Evolutionary conservation across 2,797 vertebrate species (phyloP).

Genomic region (Enteromius unitaeniatus): DNA sequence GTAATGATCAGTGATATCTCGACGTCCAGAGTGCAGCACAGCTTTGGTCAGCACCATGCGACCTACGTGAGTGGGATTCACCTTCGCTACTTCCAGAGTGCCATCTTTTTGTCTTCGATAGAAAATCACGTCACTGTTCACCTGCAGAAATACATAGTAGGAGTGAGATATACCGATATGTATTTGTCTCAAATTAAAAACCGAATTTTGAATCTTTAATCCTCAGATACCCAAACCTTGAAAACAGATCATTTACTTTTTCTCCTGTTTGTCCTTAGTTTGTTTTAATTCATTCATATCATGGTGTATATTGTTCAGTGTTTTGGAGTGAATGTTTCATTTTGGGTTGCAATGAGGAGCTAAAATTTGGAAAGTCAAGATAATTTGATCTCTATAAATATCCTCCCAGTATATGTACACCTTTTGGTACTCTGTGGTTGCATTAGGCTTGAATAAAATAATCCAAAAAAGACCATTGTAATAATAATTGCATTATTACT

Average conservation of each 20-base stretch:
- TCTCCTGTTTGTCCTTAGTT: neutral
- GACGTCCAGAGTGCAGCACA: constrained; percentile 76
- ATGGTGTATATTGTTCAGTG: neutral
- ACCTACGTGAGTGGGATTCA: constrained; percentile 85
- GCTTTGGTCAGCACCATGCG: constrained; percentile 89
- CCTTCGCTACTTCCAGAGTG: constrained; percentile 73
- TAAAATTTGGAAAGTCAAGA: neutral
- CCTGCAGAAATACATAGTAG: constrained; percentile 70
- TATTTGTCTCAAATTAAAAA: neutral
- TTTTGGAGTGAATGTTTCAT: neutral
- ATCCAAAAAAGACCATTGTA: neutral
- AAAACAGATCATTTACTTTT: neutral
- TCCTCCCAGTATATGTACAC: neutral
- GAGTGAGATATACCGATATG: neutral
- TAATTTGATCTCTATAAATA: neutral
- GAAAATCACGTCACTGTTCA: constrained; percentile 94
- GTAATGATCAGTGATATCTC: constrained; percentile 87
- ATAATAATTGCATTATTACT: too few species aligned
- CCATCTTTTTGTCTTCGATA: constrained; percentile 83
- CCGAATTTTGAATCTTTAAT: neutral
- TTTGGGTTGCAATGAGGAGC: neutral
- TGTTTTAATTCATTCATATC: neutral
- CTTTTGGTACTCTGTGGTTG: neutral
- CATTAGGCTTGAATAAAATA: neutral
- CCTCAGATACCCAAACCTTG: neutral